Percentiles rank a stretch among this genome's conserved stretches.
phyloP scores from a whole-genome alignment of 2,113 vertebrate genomes.

The Ameiurus melas region DNA sequence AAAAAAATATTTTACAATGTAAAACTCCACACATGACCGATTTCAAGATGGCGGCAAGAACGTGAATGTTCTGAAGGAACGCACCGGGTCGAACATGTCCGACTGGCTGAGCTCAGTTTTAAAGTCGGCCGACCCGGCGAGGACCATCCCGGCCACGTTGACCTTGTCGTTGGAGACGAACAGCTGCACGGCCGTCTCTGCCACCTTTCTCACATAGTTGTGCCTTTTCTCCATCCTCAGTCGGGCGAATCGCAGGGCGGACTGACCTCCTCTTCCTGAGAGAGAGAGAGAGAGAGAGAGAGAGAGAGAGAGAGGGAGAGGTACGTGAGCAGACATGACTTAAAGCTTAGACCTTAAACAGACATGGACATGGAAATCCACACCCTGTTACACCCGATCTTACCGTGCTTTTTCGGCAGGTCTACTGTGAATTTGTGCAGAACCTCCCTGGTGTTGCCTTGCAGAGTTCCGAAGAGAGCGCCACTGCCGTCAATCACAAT shows the following conservation, averaged over 20 bases:
- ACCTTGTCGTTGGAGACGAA: conserved; percentile 99
- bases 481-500: conserved; percentile 99
- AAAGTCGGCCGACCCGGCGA: conserved; percentile 97
- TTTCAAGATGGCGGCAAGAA: neutral
- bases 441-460: conserved; percentile 98
- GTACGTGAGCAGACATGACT: neutral
- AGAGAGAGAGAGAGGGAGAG: conserved; percentile 25
- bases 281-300: neutral
- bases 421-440: conserved; percentile 99
- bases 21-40: neutral
- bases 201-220: conserved; percentile 98
- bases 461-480: conserved; percentile 97
- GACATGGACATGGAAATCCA: neutral
- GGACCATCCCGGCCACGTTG: conserved; percentile 95
- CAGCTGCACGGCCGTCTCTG: conserved; percentile 96
- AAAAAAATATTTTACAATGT: neutral
- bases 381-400: neutral
- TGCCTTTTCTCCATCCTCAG: conserved; percentile 98
- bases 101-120: conserved; percentile 98
- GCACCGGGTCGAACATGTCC: conserved; percentile 99
- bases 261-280: conserved; percentile 95
- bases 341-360: neutral
- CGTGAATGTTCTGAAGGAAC: conserved; percentile 44
- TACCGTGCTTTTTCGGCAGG: conserved; percentile 99
- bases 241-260: conserved; percentile 95